These are phyloP conservation scores for Gryon sp. DNA, from an alignment of 1,140 invertebrate genomes.

Conservation along the genomic window DNA sequence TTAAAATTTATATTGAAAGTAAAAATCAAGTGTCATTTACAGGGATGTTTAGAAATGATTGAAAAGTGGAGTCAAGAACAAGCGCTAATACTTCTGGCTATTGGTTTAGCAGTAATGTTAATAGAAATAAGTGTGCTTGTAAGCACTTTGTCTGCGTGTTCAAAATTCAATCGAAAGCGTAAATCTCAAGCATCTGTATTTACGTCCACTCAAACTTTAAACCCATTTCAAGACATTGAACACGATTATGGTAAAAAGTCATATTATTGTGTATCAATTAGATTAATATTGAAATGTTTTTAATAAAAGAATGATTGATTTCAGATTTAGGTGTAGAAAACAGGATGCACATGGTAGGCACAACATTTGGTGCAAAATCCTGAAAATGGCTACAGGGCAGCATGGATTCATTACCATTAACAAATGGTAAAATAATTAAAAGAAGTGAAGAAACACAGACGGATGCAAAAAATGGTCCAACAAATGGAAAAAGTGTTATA, in stretches of 20 bases:
- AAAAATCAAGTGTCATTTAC: no score
- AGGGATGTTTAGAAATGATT: slow-evolving; percentile 86
- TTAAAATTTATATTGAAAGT: no score
- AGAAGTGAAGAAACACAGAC: slow-evolving; percentile 34
- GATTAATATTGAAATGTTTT: no score
- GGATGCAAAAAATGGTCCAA: background rate
- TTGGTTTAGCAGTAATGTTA: slow-evolving; percentile 83
- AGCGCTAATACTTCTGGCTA: slow-evolving; percentile 85
- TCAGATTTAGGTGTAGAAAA: slow-evolving; percentile 73
- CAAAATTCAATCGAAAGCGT: slow-evolving; percentile 76
- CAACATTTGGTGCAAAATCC: slow-evolving; percentile 75
- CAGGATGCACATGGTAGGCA: slow-evolving; percentile 71
- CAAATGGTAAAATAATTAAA: slow-evolving; percentile 30
- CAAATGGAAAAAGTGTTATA: slow-evolving; percentile 64
- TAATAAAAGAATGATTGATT: slow-evolving; percentile 4
- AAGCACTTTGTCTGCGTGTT: slow-evolving; percentile 85
- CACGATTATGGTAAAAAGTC: slow-evolving; percentile 72
- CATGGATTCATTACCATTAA: slow-evolving; percentile 57
- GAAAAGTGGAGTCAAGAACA: slow-evolving; percentile 89
- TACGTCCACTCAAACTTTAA: slow-evolving; percentile 75
- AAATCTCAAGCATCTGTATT: slow-evolving; percentile 71
- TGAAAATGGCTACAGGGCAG: slow-evolving; percentile 78
- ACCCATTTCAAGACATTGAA: slow-evolving; percentile 73
- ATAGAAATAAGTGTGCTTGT: slow-evolving; percentile 86
- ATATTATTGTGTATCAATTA: no score